phyloP scores from a whole-genome alignment of 1,140 invertebrate genomes.

The Ylistrum balloti region DNA sequence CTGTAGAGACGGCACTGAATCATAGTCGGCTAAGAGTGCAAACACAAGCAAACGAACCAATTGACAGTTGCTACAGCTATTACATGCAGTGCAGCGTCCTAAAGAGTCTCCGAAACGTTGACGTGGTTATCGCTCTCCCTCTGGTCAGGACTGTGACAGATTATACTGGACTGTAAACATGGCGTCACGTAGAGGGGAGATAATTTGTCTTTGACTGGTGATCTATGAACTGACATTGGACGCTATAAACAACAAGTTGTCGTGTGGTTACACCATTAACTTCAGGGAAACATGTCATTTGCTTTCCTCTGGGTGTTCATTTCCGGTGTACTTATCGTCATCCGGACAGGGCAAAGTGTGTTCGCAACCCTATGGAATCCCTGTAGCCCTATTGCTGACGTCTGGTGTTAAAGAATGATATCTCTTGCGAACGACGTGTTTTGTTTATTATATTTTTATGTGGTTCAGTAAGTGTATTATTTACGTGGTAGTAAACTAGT shows the following conservation, averaged over 20 bases:
- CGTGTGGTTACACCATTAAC: not conserved
- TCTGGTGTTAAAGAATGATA: not conserved
- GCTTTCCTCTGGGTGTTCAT: not conserved
- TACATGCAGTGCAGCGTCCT: not conserved
- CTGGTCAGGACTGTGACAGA: not conserved
- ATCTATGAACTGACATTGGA: not conserved
- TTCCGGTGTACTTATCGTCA: not conserved
- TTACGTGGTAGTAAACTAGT: not conserved
- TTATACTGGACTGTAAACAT: not conserved
- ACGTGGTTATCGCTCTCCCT: not conserved
- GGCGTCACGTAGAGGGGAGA: not conserved
- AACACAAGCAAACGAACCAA: too few species aligned
- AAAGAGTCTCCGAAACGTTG: too few species aligned
- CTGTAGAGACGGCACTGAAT: too few species aligned
- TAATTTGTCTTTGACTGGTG: not conserved
- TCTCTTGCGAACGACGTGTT: not conserved
- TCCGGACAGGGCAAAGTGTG: not conserved
- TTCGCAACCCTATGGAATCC: not conserved
- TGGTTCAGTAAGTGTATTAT: not conserved
- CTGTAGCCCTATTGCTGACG: not conserved
- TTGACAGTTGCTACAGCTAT: too few species aligned
- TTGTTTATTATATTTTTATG: not conserved
- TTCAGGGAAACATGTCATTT: not conserved
- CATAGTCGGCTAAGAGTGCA: too few species aligned
- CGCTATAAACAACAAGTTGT: not conserved